Base-by-base conservation (phyloP, 1,140 invertebrate species). In the Drosophila erecta region DNA sequence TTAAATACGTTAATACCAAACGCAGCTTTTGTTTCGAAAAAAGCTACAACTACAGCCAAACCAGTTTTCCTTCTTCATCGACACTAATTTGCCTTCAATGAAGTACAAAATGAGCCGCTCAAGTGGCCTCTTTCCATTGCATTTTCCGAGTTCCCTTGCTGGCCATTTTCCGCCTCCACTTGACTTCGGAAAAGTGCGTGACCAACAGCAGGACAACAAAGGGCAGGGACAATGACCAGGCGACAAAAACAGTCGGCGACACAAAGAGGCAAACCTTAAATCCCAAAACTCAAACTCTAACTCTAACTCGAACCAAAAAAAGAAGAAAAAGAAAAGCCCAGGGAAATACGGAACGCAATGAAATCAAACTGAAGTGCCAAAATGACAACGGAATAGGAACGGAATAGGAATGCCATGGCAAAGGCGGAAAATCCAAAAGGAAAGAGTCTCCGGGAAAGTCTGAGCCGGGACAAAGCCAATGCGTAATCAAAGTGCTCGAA, bases 81-180 rank as follows among this genome's bases (percentile, higher is more conserved):
- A 87, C 83, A 79, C 79, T 87, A 89, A 87, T 87, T 87, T 87
- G 83, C 70, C 76, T 75, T 79, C 83, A 89, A 87, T 87, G 66
- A 65, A 75, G 76, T 57, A 62, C 61, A 47, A 76, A 77, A 81
- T 81, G 67, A 64, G 43, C 44, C 58, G 57, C 62, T 78, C 78
- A 62, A 86, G 83, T 75, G 69, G 50, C 50, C 17, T 20, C 44
- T 12, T 30, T 22, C 33, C 35, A 15, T 6, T 10, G 17, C 15
- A 12, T 11, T 44, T 33, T 2, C 6, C 14, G 3, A 27, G 5
- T 43, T 22, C 41, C 33, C 41, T 27, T 11, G 4, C 24, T 38
- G 15, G 20, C 41, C 30, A 14, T 44, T 61, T 61, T n/a, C 37
- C 37, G 40, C 24, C 15, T 20, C 27, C 43, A 67, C 44, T 67